Percentiles rank a stretch among this genome's conserved stretches.
phyloP scores from a whole-genome alignment of 2,113 vertebrate species.

The Zosterops borbonicus region DNA sequence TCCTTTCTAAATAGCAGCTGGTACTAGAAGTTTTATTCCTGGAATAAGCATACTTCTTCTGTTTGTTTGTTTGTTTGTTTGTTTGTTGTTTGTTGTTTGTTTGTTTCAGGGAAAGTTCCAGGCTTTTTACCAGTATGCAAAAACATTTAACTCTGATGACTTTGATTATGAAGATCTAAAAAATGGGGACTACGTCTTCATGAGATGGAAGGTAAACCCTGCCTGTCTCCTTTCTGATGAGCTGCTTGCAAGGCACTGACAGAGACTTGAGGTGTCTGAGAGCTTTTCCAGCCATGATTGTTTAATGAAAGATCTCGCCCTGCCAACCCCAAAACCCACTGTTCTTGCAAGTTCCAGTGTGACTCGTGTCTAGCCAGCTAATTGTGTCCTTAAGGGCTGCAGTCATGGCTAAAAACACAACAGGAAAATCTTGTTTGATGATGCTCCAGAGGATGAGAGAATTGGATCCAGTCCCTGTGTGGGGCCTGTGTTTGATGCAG shows the following conservation, averaged over 20 bases:
- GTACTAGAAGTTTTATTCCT: neutral
- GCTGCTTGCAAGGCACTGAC: neutral
- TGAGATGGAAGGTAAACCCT: constrained; percentile 95
- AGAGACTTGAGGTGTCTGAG: neutral
- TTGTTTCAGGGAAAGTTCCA: constrained; percentile 91
- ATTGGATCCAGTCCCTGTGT: neutral
- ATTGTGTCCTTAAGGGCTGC: constrained; percentile 18
- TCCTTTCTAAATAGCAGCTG: neutral
- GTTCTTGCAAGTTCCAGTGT: neutral
- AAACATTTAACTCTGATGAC: constrained; percentile 96
- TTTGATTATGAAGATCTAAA: constrained; percentile 95
- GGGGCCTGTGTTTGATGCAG: neutral
- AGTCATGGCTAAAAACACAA: neutral
- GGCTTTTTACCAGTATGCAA: constrained; percentile 96
- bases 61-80: neutral
- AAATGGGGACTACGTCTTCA: constrained; percentile 95
- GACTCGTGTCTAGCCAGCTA: constrained; percentile 24
- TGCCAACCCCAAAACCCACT: neutral
- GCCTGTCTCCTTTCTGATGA: neutral
- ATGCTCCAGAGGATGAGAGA: neutral
- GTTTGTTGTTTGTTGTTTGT: neutral
- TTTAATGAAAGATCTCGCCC: neutral
- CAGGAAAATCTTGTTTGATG: constrained; percentile 48
- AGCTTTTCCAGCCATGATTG: neutral
- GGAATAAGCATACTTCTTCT: neutral